A percentile compares a stretch with the other conserved stretches of the same genome.
phyloP scores from a whole-genome alignment of 2,113 vertebrate species.

The Pionites leucogaster region DNA sequence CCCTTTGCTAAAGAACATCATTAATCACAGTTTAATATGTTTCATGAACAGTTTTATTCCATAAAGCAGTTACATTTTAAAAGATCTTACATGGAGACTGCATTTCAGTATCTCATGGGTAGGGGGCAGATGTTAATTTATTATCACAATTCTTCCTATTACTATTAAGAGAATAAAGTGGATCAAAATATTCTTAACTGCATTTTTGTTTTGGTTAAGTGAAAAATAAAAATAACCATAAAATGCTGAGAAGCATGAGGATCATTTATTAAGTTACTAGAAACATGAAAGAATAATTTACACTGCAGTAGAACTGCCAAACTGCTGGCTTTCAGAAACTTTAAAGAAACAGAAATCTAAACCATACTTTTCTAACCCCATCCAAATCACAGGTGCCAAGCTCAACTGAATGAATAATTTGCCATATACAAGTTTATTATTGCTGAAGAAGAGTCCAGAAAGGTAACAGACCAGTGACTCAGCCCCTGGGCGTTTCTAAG shows the following conservation, averaged over 20 bases:
- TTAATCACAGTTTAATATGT: background rate
- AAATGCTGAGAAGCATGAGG: background rate
- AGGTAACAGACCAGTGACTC: background rate
- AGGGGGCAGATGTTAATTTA: conserved; percentile 34
- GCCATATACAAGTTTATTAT: background rate
- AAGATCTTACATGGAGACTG: background rate
- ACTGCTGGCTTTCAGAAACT: background rate
- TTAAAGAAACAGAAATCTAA: conserved; percentile 11
- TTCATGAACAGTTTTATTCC: background rate
- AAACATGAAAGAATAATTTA: background rate
- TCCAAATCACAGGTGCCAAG: background rate
- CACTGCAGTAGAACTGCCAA: background rate
- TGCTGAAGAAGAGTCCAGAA: background rate
- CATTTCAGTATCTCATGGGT: conserved; percentile 40
- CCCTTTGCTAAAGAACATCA: background rate
- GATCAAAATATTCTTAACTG: background rate
- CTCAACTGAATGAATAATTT: background rate
- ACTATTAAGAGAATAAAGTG: conserved; percentile 10
- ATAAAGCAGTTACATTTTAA: background rate
- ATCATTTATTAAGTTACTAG: background rate
- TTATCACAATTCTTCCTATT: background rate
- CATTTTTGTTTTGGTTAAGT: background rate
- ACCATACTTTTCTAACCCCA: background rate
- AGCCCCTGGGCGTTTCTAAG: background rate
- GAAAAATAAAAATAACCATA: background rate